These are phyloP conservation scores for Noctua pronuba DNA, from an alignment of 2,888 invertebrate genomes.

Conservation along the genomic window DNA sequence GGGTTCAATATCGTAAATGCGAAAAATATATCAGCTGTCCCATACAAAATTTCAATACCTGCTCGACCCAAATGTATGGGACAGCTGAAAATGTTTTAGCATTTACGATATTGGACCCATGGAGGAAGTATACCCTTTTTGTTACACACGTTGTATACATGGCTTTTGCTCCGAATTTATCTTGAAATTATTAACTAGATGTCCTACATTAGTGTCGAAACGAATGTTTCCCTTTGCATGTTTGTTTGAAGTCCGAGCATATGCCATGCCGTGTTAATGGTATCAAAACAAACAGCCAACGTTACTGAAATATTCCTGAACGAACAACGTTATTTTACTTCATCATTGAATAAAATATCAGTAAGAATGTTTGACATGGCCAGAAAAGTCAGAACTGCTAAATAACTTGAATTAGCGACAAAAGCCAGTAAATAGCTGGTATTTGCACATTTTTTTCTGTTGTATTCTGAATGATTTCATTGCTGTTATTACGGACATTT, in stretches of 20 bases:
- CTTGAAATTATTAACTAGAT: neutral
- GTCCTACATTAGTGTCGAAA: neutral
- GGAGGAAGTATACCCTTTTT: too few species aligned
- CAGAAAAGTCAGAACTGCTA: neutral
- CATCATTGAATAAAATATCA: neutral
- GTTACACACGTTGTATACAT: too few species aligned
- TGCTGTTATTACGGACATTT: neutral
- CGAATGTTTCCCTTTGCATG: neutral
- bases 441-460: constrained; percentile 17
- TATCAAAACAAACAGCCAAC: constrained; percentile 35
- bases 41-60: too few species aligned
- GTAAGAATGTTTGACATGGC: constrained; percentile 10
- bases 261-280: constrained; percentile 15
- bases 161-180: neutral
- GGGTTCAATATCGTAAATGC: too few species aligned
- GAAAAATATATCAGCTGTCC: too few species aligned
- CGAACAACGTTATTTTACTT: constrained; percentile 10
- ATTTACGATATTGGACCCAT: too few species aligned
- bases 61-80: too few species aligned
- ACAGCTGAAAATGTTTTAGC: too few species aligned
- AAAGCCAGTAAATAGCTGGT: constrained; percentile 21
- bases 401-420: neutral
- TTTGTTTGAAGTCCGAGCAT: constrained; percentile 19
- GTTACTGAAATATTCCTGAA: constrained; percentile 2
- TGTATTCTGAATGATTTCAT: constrained; percentile 17